phyloP scores from a whole-genome alignment of 2,113 vertebrate species.

The Excalfactoria chinensis region DNA sequence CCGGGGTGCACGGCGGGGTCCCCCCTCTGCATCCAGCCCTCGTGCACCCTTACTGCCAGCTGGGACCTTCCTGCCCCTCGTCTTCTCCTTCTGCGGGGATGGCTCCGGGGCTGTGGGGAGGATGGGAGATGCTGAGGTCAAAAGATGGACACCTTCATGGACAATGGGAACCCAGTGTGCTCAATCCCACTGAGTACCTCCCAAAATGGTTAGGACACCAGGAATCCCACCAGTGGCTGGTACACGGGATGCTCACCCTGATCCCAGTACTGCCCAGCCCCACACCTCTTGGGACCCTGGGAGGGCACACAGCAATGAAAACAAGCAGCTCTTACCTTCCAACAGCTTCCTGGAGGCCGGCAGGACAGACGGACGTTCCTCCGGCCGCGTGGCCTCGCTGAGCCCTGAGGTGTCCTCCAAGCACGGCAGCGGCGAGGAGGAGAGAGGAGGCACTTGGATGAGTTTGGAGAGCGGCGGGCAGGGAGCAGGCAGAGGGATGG shows the following conservation, averaged over 20 bases:
- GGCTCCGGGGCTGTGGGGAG: neutral
- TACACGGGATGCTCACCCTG: no score
- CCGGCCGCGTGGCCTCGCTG: neutral
- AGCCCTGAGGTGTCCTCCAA: neutral
- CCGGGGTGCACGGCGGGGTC: neutral
- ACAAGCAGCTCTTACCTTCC: neutral
- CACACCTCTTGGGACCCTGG: neutral
- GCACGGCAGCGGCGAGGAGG: neutral
- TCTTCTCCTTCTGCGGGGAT: neutral
- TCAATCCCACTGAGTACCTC: neutral
- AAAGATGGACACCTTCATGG: no score
- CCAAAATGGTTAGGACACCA: neutral
- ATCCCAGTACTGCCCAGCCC: neutral
- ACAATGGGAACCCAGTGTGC: neutral
- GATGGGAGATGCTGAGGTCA: neutral
- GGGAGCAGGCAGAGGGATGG: neutral
- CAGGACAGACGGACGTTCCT: neutral
- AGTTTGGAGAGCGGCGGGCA: neutral
- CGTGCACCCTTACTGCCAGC: neutral
- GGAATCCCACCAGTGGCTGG: neutral
- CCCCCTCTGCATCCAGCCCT: neutral
- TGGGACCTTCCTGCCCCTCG: neutral
- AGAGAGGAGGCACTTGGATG: constrained; percentile 8
- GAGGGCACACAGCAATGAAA: neutral
- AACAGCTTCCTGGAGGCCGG: neutral